Evolutionary conservation across 2,113 vertebrate genomes (phyloP), one percentile per base, ranked within the genome.

Genomic region (Paraplagusia blochii): DNA sequence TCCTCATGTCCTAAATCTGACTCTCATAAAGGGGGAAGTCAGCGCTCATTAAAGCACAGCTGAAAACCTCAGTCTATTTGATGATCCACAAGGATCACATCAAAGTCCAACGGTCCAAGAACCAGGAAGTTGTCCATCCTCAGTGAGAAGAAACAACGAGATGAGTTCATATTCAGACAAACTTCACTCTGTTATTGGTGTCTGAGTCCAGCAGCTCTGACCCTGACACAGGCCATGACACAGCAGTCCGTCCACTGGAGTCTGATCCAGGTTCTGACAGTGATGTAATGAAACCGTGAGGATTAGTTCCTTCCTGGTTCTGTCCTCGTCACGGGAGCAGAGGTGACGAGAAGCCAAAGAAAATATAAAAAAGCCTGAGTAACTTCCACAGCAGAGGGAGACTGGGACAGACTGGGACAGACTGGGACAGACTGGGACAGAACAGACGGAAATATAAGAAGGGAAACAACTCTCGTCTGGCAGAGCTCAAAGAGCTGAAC

Each of bases 41-140:
- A 49, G 38, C 2, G 38, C 13, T 36, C 29, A 12, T 13, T 10
- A 67, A 72, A 74, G 50, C 78, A 71, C 55, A 81, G 38, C 77
- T 60, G 33, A 53, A 51, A 38, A 63, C 29, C 46, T 48, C 48
- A 50, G 49, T 61, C 62, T n/a, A 36, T 59, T 74, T 69, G 69
- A 79, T 80, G 81, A 80, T 66, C 73, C 74, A 76, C 68, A 53
- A 71, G 73, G 80, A 84, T 81, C 80, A 77, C 62, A 71, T 82
- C 71, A 70, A 69, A 72, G 69, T 69, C 68, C 77, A 80, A 84
- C 86, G 73, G 86, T 85, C 83, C 73, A 79, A 83, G 80, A 81
- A 54, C 69, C 82, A 74, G 65, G 73, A 65, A 83, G 77, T 90
- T 88, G 88, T 88, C 86, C 80, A 76, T 42, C 68, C 59, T 73